These are phyloP conservation scores for Pterois miles DNA, from an alignment of 2,797 vertebrate species.

Conservation along the genomic window DNA sequence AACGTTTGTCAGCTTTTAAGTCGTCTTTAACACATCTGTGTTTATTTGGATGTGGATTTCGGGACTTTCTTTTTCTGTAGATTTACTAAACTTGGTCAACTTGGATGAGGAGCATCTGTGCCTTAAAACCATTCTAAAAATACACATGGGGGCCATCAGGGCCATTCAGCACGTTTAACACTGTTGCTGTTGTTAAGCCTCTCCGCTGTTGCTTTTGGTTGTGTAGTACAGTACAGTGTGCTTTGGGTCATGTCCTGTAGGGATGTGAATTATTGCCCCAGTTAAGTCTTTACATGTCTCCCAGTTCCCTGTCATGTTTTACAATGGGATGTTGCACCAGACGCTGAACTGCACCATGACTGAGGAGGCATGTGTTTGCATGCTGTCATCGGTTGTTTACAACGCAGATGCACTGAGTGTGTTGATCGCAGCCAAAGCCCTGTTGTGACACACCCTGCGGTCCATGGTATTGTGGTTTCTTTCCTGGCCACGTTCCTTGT, in stretches of 20 bases:
- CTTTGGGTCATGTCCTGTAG: neutral
- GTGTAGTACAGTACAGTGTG: neutral
- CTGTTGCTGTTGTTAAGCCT: conserved; percentile 21
- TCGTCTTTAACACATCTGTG: neutral
- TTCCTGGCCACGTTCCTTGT: neutral
- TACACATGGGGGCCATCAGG: conserved; percentile 31
- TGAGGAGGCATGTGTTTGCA: neutral
- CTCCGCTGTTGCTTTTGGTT: neutral
- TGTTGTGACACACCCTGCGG: neutral
- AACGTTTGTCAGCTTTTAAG: neutral
- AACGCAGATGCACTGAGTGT: neutral
- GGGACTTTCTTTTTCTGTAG: conserved; percentile 10
- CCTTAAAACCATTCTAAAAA: conserved; percentile 56
- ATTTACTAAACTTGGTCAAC: conserved; percentile 16
- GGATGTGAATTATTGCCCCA: neutral
- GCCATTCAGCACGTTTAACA: conserved; percentile 9
- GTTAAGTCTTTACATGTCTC: neutral
- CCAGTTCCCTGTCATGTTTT: neutral
- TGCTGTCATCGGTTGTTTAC: neutral
- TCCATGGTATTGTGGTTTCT: neutral
- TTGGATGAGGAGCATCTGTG: conserved; percentile 27
- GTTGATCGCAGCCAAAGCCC: neutral
- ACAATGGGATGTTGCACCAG: neutral
- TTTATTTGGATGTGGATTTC: conserved; percentile 19
- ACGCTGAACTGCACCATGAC: neutral